phyloP scores from a whole-genome alignment of 2,797 vertebrate species.

The Erpetoichthys calabaricus region DNA sequence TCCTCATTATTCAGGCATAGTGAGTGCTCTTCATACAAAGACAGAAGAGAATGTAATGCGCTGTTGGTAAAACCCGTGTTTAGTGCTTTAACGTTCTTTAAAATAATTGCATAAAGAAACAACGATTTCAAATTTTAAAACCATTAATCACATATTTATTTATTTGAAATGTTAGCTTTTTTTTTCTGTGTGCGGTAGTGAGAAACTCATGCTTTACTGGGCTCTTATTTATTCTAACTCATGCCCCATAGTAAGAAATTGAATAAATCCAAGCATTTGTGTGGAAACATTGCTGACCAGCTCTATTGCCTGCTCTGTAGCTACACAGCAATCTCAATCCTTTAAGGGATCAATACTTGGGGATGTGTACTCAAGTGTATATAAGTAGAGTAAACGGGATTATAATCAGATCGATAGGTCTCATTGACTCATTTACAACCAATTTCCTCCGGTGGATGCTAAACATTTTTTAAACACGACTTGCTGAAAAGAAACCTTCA shows the following conservation, averaged over 20 bases:
- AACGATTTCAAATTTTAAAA: too few relatives aligned
- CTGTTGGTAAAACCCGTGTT: too few relatives aligned
- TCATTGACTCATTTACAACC: conserved; percentile 40
- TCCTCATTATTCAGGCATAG: too few relatives aligned
- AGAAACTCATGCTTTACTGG: too few relatives aligned
- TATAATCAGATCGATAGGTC: conserved; percentile 40
- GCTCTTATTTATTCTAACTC: too few relatives aligned
- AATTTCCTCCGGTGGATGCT: conserved; percentile 18
- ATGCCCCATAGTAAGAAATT: not conserved
- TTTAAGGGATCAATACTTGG: conserved; percentile 37
- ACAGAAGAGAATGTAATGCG: too few relatives aligned
- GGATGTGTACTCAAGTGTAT: conserved; percentile 34
- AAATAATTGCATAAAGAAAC: too few relatives aligned
- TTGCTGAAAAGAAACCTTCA: not conserved
- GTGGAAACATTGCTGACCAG: not conserved
- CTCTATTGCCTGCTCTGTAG: conserved; percentile 19
- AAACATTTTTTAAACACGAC: conserved; percentile 6
- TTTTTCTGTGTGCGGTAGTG: too few relatives aligned
- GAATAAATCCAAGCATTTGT: not conserved
- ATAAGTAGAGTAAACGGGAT: conserved; percentile 38
- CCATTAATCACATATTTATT: too few relatives aligned
- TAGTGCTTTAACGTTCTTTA: too few relatives aligned
- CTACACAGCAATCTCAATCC: conserved; percentile 22
- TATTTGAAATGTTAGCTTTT: too few relatives aligned
- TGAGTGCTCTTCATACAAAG: too few relatives aligned